Conservation (phyloP, 2,888 invertebrate genomes). For the Spodoptera exigua region DNA sequence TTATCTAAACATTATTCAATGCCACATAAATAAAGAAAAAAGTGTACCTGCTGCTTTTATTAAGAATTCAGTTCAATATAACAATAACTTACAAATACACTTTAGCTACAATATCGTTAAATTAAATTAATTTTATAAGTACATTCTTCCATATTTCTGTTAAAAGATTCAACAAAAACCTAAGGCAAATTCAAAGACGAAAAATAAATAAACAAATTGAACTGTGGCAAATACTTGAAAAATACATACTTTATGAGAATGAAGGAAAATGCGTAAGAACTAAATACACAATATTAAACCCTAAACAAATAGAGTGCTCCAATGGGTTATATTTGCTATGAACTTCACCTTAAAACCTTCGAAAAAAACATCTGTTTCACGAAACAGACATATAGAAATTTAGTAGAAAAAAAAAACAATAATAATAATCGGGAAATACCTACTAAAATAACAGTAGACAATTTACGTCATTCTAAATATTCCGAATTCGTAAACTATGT, state of each 20-base stretch:
- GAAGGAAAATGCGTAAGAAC: slow-evolving; percentile 3
- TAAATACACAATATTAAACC: slow-evolving; percentile 28
- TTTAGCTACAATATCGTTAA: too few species aligned
- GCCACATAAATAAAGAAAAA: too few species aligned
- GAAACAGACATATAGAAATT: slow-evolving; percentile 1
- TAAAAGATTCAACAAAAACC: background rate
- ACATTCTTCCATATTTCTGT: too few species aligned
- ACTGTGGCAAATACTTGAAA: background rate
- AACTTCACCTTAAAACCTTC: slow-evolving; percentile 31
- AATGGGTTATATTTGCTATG: slow-evolving; percentile 14
- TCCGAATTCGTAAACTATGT: too few species aligned
- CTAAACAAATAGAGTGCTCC: slow-evolving; percentile 32
- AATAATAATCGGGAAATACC: background rate
- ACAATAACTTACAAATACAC: too few species aligned
- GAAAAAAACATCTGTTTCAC: background rate
- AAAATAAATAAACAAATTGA: slow-evolving; percentile 9
- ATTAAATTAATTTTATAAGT: too few species aligned
- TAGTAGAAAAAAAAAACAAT: background rate
- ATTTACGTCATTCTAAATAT: too few species aligned
- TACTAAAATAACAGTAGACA: too few species aligned
- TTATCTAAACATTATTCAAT: too few species aligned
- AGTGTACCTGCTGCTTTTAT: too few species aligned
- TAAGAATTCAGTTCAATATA: too few species aligned
- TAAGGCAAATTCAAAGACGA: slow-evolving; percentile 4
- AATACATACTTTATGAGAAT: slow-evolving; percentile 5